Percentiles rank a stretch among this genome's conserved stretches.
phyloP scores from a whole-genome alignment of 2,113 vertebrate species.

The Haemorhous mexicanus region DNA sequence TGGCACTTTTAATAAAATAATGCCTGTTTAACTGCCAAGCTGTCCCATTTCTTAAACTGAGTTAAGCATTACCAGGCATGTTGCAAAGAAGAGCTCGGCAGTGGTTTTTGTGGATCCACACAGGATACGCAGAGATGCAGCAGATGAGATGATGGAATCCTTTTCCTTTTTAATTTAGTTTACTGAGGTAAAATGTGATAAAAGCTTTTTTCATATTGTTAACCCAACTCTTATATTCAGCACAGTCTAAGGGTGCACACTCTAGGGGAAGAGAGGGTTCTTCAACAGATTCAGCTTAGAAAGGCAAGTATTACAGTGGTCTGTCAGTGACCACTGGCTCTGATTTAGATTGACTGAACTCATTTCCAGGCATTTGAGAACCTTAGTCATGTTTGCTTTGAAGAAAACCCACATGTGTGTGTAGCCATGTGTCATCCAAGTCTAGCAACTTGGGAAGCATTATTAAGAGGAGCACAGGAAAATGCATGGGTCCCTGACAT shows the following conservation, averaged over 20 bases:
- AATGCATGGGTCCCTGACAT: slow-evolving; percentile 27
- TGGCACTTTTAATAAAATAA: background rate
- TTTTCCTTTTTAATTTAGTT: background rate
- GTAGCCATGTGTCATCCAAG: background rate
- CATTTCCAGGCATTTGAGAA: background rate
- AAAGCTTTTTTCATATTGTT: background rate
- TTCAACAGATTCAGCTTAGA: background rate
- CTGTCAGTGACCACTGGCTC: background rate
- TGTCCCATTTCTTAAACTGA: background rate
- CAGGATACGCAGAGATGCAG: background rate
- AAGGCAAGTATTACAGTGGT: background rate
- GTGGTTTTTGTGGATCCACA: background rate
- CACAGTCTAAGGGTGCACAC: background rate
- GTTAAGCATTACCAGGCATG: background rate
- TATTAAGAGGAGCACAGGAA: slow-evolving; percentile 9
- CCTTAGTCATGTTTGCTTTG: background rate
- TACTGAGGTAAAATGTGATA: background rate
- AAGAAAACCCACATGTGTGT: background rate
- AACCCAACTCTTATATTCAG: background rate
- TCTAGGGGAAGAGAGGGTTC: background rate
- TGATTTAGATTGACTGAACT: background rate
- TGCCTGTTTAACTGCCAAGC: background rate
- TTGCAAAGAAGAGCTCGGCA: background rate
- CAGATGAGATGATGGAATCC: background rate
- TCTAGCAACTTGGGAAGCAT: background rate